Base-by-base conservation (phyloP, 2,888 invertebrate genomes). In the Arge pagana region DNA sequence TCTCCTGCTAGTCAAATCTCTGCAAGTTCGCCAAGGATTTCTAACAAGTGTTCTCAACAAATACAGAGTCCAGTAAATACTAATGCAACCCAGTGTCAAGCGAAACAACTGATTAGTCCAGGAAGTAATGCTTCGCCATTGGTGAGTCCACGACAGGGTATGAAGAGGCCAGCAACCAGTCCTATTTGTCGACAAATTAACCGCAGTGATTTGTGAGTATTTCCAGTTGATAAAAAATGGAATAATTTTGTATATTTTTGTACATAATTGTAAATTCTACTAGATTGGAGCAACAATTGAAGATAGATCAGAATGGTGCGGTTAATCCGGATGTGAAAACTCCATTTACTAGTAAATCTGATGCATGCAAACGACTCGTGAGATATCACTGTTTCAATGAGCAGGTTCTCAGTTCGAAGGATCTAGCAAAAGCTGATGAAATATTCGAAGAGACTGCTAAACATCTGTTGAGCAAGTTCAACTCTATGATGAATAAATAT, bases 371-470 rank as follows among this genome's bases (percentile, higher is more conserved):
- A 67, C 80, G 90, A 43, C 78, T 91, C 41, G 82, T 90, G 50
- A 80, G 81, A 57, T 91, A 90, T 76, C 91, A 91, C 72, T 88
- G 89, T 57, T 84, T 86, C 75, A 85, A 89, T 67, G 83, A 84
- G 61, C 82, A 83, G 50, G 83, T 85, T 33, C 78, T 85, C 26
- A 80, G 81, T 41, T 79, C 84, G 57, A 84, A 86, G 56, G 84
- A 87, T 66, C 78, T 85, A 50, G 80, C 82, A 49, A 86, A 87
- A 61, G 86, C 87, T 19, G 87, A 88, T 63, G 84, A 85, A 60
- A 83, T 86, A 66, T 87, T 86, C 66, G 87, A 87, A 64, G 79
- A 84, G 55, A 85, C 85, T 1, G 85, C 87, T 1, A 77, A 83
- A 62, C 84, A 85, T 66, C 80, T 89, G 61, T 79, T 88, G 30